These are phyloP conservation scores for Autographa pulchrina DNA, from an alignment of 2,888 invertebrate genomes.

Conservation along the genomic window DNA sequence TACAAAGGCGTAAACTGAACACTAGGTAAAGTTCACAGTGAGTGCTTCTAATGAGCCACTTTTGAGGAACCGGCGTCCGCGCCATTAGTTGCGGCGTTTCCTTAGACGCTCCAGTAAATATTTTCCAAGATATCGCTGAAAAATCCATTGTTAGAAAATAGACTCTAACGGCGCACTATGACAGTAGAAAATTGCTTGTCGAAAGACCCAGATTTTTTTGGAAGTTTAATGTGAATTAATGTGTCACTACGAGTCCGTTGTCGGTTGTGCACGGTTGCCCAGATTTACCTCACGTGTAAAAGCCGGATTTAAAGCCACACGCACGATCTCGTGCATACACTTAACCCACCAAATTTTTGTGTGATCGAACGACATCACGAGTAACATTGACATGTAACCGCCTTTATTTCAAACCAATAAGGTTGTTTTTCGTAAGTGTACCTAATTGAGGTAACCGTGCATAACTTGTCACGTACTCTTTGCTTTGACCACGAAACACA, in stretches of 20 bases:
- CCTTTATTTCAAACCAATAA: not conserved
- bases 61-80: slow-evolving; percentile 52
- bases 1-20: slow-evolving; percentile 50
- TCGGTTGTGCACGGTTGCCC: not conserved
- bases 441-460: slow-evolving; percentile 1
- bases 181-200: slow-evolving; percentile 34
- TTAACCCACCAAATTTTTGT: not conserved
- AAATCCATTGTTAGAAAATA: slow-evolving; percentile 32
- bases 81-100: slow-evolving; percentile 71
- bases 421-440: no score
- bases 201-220: not conserved
- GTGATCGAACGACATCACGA: not conserved
- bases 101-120: slow-evolving; percentile 74
- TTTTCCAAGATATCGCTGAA: slow-evolving; percentile 64
- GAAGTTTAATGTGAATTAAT: not conserved
- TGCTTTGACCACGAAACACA: not conserved
- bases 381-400: not conserved
- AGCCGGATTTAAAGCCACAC: not conserved
- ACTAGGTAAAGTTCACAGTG: slow-evolving; percentile 55
- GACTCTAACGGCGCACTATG: slow-evolving; percentile 19
- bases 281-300: not conserved
- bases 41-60: slow-evolving; percentile 70
- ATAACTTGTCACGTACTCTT: not conserved
- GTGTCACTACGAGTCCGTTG: not conserved
- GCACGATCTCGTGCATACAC: not conserved